These are phyloP conservation scores for Colius striatus DNA, from an alignment of 2,113 vertebrate species.

Conservation along the genomic window DNA sequence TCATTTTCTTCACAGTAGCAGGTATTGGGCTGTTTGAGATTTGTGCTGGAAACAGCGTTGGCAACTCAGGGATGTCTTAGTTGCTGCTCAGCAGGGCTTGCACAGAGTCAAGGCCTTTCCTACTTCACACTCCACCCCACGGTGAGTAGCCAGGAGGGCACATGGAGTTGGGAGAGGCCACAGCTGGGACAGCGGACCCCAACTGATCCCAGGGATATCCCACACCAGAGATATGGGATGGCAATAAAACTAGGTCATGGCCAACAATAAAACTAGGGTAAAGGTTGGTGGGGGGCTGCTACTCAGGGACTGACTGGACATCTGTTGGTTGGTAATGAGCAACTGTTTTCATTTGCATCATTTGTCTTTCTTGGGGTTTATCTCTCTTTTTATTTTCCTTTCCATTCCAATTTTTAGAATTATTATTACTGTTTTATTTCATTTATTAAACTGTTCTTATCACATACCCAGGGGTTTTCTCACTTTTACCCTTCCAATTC, in stretches of 20 bases:
- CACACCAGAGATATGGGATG: neutral
- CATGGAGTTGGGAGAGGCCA: neutral
- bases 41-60: neutral
- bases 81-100: neutral
- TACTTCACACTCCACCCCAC: neutral
- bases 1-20: neutral
- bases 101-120: neutral
- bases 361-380: neutral
- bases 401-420: neutral
- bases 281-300: neutral
- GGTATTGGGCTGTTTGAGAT: neutral
- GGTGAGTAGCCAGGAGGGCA: neutral
- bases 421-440: neutral
- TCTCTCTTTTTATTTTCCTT: neutral
- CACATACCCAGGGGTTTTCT: neutral
- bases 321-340: neutral
- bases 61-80: neutral
- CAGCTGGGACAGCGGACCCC: neutral
- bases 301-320: neutral
- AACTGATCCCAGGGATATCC: neutral
- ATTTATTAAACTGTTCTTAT: neutral
- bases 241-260: too few species aligned
- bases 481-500: neutral
- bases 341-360: neutral
- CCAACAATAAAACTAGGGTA: neutral